phyloP scores from a whole-genome alignment of 2,888 invertebrate genomes.

The Trissoscelio sp. region DNA sequence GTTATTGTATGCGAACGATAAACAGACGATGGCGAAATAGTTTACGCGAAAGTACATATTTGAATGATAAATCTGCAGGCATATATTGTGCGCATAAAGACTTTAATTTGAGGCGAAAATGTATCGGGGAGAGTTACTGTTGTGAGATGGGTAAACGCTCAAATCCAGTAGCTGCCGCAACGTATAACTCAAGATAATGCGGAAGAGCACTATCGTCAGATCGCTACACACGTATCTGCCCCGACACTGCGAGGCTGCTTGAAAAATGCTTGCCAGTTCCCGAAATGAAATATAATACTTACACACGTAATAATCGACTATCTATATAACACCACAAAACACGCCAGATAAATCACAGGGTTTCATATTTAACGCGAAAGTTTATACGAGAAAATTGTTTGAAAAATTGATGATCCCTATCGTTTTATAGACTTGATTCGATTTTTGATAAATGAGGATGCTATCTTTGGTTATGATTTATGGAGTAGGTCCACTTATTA shows the following conservation, averaged over 20 bases:
- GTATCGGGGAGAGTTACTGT: constrained; percentile 13
- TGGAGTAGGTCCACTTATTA: too few relatives aligned
- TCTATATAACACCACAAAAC: constrained; percentile 33
- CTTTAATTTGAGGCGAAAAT: constrained; percentile 24
- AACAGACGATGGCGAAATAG: neutral
- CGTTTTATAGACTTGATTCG: neutral
- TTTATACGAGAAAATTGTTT: constrained; percentile 1
- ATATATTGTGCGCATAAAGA: constrained; percentile 9
- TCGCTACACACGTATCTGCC: constrained; percentile 18
- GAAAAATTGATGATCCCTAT: constrained; percentile 19
- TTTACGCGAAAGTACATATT: constrained; percentile 4
- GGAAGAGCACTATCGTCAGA: constrained; percentile 33
- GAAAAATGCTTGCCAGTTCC: constrained; percentile 52
- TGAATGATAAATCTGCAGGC: constrained; percentile 9
- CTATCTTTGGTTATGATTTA: too few relatives aligned
- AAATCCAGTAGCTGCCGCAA: constrained; percentile 42
- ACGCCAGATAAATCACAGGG: constrained; percentile 14
- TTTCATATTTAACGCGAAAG: constrained; percentile 28
- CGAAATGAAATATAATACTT: constrained; percentile 55
- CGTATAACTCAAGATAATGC: constrained; percentile 58
- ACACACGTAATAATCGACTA: constrained; percentile 56
- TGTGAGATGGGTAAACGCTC: constrained; percentile 37
- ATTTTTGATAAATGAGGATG: neutral
- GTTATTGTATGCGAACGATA: neutral
- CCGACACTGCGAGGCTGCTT: constrained; percentile 7